Evolutionary conservation across 2,113 vertebrate genomes (phyloP).

Genomic region (Rattus rattus): DNA sequence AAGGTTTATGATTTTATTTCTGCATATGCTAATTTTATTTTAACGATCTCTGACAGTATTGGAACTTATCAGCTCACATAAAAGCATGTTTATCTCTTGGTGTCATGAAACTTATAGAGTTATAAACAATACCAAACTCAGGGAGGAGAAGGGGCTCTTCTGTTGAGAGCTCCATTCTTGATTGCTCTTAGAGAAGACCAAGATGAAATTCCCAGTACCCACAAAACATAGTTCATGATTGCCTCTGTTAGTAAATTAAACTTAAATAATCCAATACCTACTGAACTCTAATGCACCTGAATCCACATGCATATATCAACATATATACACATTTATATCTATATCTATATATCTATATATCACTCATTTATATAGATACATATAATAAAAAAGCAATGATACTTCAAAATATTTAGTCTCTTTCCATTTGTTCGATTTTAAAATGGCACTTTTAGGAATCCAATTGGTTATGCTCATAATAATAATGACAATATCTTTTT

Average conservation of each 20-base stretch:
- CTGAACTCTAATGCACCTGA: too few relatives aligned
- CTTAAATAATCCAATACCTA: not conserved
- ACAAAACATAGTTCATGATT: not conserved
- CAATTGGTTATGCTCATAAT: conserved; percentile 76
- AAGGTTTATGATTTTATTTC: not conserved
- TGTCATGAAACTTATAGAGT: not conserved
- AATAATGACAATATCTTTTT: conserved; percentile 72
- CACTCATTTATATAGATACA: not conserved
- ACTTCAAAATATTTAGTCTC: conserved; percentile 60
- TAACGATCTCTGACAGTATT: not conserved
- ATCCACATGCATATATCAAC: not conserved
- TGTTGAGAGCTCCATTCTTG: not conserved
- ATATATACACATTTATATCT: too few relatives aligned
- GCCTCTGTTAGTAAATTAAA: not conserved
- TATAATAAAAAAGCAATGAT: conserved; percentile 19
- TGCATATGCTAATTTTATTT: not conserved
- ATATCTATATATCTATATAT: too few relatives aligned
- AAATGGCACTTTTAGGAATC: conserved; percentile 74
- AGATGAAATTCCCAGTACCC: not conserved
- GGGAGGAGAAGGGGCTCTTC: not conserved
- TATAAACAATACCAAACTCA: too few relatives aligned
- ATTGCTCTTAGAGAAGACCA: not conserved
- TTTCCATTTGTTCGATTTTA: conserved; percentile 72
- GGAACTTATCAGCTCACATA: not conserved
- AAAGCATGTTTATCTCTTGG: not conserved